Conservation (phyloP, 2,888 invertebrate species). For the Brachycybe producta region DNA sequence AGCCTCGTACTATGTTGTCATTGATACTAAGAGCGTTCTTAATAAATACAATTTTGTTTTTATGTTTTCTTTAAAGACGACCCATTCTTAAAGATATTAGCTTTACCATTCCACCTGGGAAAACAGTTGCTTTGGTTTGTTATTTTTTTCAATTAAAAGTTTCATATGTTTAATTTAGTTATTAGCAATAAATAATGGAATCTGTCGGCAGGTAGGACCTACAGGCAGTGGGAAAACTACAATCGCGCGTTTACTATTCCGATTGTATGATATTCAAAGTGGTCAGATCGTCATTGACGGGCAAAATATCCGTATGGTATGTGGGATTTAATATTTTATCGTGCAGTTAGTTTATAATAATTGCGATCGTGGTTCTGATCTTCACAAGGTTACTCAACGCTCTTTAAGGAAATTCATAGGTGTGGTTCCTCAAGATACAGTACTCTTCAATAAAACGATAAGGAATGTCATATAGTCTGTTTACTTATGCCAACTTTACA, state of each 20-base stretch:
- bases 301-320: slow-evolving; percentile 32
- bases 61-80: slow-evolving; percentile 29
- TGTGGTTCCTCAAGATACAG: slow-evolving; percentile 61
- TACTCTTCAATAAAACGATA: slow-evolving; percentile 83
- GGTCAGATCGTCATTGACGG: slow-evolving; percentile 35
- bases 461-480: too few species aligned
- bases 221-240: slow-evolving; percentile 54
- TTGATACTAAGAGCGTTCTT: too few species aligned
- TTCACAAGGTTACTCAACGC: slow-evolving; percentile 34
- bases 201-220: slow-evolving; percentile 54
- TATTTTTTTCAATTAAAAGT: slow-evolving; percentile 1
- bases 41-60: not conserved
- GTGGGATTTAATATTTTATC: not conserved
- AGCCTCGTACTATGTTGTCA: too few species aligned
- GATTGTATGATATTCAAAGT: slow-evolving; percentile 37
- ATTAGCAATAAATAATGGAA: slow-evolving; percentile 20
- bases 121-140: slow-evolving; percentile 49
- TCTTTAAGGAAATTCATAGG: slow-evolving; percentile 39
- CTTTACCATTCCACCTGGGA: slow-evolving; percentile 66
- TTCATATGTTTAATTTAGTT: slow-evolving; percentile 1
- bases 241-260: slow-evolving; percentile 38
- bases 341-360: not conserved
- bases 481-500: too few species aligned
- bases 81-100: slow-evolving; percentile 60
- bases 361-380: not conserved